Conservation (phyloP, 37 sponge, comb jelly and placozoan species). For the Halisarca cf. caerulea region DNA sequence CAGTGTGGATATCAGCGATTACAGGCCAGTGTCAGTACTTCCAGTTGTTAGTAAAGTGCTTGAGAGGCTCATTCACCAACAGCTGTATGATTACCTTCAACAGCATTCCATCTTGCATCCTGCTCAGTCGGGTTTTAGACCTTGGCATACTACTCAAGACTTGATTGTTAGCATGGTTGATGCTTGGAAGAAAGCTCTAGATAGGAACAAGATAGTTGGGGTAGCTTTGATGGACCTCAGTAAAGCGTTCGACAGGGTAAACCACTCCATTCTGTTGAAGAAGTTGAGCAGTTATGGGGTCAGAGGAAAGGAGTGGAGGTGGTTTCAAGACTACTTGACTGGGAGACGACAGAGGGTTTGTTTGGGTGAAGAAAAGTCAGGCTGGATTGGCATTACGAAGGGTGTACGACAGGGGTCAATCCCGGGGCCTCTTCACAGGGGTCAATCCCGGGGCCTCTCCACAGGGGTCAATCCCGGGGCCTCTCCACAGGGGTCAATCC, state of each 20-base stretch:
- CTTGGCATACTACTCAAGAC: slow-evolving; percentile 40
- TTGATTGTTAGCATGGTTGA: slow-evolving; percentile 24
- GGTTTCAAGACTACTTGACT: slow-evolving; percentile 30
- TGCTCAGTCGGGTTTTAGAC: slow-evolving; percentile 41
- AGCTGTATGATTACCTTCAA: slow-evolving; percentile 24
- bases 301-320: not conserved
- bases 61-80: slow-evolving; percentile 37
- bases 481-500: too few species aligned
- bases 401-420: slow-evolving; percentile 57
- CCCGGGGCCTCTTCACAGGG: too few species aligned
- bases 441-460: too few species aligned
- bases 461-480: too few species aligned
- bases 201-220: slow-evolving; percentile 21
- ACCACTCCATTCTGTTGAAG: slow-evolving; percentile 29
- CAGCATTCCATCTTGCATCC: slow-evolving; percentile 11
- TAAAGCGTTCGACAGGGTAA: slow-evolving; percentile 40
- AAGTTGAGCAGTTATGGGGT: slow-evolving; percentile 43
- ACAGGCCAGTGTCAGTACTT: slow-evolving; percentile 30
- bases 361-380: not conserved
- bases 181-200: slow-evolving; percentile 36
- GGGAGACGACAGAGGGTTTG: slow-evolving; percentile 29
- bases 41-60: slow-evolving; percentile 33
- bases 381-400: slow-evolving; percentile 12
- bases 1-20: not conserved
- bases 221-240: slow-evolving; percentile 25